Conservation (phyloP, 2,888 invertebrate genomes). For the Trichogramma evanescens region DNA sequence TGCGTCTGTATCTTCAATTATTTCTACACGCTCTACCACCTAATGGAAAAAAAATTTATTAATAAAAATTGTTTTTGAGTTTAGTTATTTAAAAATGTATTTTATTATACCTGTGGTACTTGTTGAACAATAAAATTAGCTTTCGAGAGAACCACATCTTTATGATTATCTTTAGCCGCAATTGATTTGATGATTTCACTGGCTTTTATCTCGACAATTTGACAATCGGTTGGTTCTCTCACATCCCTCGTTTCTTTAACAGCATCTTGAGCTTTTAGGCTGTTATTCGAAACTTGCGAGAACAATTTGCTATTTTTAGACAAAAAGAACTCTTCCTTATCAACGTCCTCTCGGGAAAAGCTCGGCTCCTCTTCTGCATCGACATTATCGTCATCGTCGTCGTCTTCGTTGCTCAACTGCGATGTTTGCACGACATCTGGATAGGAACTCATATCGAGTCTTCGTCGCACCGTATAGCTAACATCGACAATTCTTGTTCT, state of each 20-base stretch:
- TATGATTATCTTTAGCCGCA: slow-evolving; percentile 50
- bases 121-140: slow-evolving; percentile 39
- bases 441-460: slow-evolving; percentile 49
- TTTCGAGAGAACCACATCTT: slow-evolving; percentile 41
- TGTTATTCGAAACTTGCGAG: slow-evolving; percentile 59
- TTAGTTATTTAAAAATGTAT: background rate
- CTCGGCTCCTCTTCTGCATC: slow-evolving; percentile 19
- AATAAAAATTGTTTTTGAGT: background rate
- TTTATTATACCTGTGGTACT: slow-evolving; percentile 35
- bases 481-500: slow-evolving; percentile 53
- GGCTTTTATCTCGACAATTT: slow-evolving; percentile 63
- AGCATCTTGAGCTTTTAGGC: slow-evolving; percentile 26
- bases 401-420: slow-evolving; percentile 11
- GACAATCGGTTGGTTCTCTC: slow-evolving; percentile 31
- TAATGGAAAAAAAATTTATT: slow-evolving; percentile 12
- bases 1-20: slow-evolving; percentile 46
- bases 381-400: slow-evolving; percentile 21
- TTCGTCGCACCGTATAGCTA: slow-evolving; percentile 59
- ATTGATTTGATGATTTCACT: slow-evolving; percentile 63
- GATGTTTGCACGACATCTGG: slow-evolving; percentile 29
- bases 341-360: slow-evolving; percentile 16
- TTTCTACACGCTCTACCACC: slow-evolving; percentile 49
- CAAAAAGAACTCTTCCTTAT: slow-evolving; percentile 45
- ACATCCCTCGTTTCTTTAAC: slow-evolving; percentile 20
- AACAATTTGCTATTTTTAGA: slow-evolving; percentile 63